Conservation (phyloP, 2,888 invertebrate species). For the Chouioia cunea region DNA sequence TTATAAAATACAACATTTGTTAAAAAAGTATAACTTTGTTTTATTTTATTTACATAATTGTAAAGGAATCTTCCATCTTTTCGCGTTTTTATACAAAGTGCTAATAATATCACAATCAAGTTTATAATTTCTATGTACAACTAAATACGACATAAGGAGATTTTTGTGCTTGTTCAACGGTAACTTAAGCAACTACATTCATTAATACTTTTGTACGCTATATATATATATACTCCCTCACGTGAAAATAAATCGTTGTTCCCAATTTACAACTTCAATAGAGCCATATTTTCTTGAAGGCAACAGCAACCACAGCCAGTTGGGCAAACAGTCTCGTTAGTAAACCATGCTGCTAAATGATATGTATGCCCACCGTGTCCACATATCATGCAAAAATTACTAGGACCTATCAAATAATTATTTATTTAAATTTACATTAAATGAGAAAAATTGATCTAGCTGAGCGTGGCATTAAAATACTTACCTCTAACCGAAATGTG, state of each 20-base stretch:
- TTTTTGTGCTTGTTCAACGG: no score
- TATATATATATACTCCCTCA: no score
- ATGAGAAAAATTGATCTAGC: no score
- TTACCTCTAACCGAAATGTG: conserved; percentile 85
- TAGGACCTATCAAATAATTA: conserved; percentile 70
- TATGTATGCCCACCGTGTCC: conserved; percentile 93
- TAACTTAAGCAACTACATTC: no score
- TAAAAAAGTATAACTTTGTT: conserved; percentile 10
- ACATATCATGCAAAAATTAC: conserved; percentile 89
- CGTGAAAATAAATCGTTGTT: conserved; percentile 17
- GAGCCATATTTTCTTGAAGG: conserved; percentile 76
- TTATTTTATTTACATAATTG: conserved; percentile 1
- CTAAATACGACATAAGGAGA: no score
- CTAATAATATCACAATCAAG: no score
- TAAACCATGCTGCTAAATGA: conserved; percentile 89
- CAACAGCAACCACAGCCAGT: conserved; percentile 95
- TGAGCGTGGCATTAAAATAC: conserved; percentile 17
- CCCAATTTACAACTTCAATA: conserved; percentile 41
- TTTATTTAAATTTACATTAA: neutral
- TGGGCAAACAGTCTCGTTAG: conserved; percentile 83
- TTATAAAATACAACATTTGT: no score
- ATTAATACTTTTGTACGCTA: no score
- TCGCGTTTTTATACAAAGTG: no score
- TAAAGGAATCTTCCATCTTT: no score
- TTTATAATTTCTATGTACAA: no score